A percentile compares a stretch with the other conserved stretches of the same genome.
phyloP scores from a whole-genome alignment of 2,888 invertebrate genomes.

The Sphinx pinastri region DNA sequence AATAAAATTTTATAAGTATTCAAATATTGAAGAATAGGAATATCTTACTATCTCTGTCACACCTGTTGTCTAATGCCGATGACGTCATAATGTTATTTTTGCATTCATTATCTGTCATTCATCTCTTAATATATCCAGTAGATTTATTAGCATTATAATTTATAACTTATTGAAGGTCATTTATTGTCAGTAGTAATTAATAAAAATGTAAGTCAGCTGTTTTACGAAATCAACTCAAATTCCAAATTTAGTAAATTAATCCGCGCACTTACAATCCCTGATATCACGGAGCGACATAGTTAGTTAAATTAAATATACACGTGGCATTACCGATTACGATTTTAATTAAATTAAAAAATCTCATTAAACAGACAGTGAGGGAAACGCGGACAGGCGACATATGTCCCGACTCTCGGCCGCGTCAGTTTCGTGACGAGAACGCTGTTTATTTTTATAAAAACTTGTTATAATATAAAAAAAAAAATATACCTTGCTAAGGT shows the following conservation, averaged over 20 bases:
- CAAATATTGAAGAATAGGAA: background rate
- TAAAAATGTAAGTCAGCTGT: too few relatives aligned
- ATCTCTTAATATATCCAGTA: too few relatives aligned
- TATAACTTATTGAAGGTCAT: too few relatives aligned
- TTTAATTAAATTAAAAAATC: conserved; percentile 18
- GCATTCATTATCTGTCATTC: too few relatives aligned
- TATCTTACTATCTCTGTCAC: too few relatives aligned
- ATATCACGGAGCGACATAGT: background rate
- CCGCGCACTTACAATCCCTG: background rate
- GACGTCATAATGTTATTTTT: too few relatives aligned
- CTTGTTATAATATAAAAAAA: background rate
- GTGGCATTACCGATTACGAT: background rate
- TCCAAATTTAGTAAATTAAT: background rate
- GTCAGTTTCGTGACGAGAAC: background rate
- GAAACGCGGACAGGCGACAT: background rate
- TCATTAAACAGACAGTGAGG: background rate
- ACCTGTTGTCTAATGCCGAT: too few relatives aligned
- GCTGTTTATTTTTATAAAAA: background rate
- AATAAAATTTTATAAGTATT: too few relatives aligned
- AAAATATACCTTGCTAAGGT: background rate
- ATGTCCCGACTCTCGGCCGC: background rate
- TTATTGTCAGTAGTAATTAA: too few relatives aligned
- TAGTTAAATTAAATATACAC: conserved; percentile 11
- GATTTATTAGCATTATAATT: too few relatives aligned
- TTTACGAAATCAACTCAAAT: too few relatives aligned